Evolutionary conservation across 1,140 invertebrate species (phyloP).

Genomic region (Diachasma alloeum): DNA sequence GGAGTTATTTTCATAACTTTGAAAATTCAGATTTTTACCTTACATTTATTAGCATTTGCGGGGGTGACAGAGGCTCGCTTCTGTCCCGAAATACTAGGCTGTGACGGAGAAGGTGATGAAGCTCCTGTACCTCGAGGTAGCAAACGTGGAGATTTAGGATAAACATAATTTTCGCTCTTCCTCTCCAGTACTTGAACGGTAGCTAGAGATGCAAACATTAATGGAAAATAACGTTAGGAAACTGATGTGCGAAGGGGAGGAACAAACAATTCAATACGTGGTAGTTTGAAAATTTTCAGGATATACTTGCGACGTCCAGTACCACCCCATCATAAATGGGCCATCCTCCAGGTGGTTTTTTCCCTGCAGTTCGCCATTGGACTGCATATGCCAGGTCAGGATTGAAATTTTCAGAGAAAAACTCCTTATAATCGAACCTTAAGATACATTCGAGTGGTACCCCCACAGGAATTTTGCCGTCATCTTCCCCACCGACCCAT

Average conservation of each 20-base stretch:
- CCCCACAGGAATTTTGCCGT: background rate
- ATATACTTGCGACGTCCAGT: background rate
- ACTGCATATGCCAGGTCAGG: background rate
- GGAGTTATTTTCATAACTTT: too few relatives aligned
- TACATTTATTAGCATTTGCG: too few relatives aligned
- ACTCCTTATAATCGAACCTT: background rate
- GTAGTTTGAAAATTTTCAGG: background rate
- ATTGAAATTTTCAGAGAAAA: background rate
- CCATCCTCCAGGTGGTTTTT: background rate
- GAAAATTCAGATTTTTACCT: too few relatives aligned
- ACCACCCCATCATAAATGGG: background rate
- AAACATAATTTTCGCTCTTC: too few relatives aligned
- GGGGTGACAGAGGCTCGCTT: too few relatives aligned
- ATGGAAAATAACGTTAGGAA: too few relatives aligned
- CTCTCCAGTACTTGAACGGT: too few relatives aligned
- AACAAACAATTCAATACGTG: background rate
- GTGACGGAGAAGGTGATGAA: too few relatives aligned
- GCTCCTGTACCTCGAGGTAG: too few relatives aligned
- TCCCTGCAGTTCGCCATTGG: background rate
- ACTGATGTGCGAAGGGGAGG: background rate
- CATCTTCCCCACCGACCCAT: conserved; percentile 12
- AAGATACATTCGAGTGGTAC: background rate
- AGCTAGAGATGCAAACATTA: too few relatives aligned
- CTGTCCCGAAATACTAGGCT: too few relatives aligned
- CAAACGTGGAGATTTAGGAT: too few relatives aligned